phyloP scores from a whole-genome alignment of 2,888 invertebrate genomes.

The Slavum lentiscoides region DNA sequence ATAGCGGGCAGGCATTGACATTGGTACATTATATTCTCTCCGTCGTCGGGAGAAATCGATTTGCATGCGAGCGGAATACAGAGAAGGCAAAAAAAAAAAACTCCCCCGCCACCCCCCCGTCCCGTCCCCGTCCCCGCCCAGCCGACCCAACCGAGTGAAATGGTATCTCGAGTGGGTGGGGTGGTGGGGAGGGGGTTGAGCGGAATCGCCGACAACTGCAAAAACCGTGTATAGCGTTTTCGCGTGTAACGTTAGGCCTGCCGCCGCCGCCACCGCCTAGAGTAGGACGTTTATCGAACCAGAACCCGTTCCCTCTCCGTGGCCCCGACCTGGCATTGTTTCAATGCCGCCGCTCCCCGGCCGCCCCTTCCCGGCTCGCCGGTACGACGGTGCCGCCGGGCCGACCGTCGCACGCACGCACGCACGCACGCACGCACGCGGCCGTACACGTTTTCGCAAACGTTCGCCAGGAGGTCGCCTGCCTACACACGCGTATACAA shows the following conservation, averaged over 20 bases:
- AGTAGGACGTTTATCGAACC: slow-evolving; percentile 52
- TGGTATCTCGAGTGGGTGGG: no score
- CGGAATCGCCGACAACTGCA: slow-evolving; percentile 2
- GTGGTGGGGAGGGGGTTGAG: no score
- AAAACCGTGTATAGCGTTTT: slow-evolving; percentile 12
- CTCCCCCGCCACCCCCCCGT: no score
- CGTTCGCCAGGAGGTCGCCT: no score
- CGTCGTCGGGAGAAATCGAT: slow-evolving; percentile 36
- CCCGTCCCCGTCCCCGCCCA: no score
- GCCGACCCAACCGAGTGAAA: no score
- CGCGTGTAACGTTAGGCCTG: slow-evolving; percentile 11
- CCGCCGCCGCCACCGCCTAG: not conserved
- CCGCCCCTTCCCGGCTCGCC: not conserved
- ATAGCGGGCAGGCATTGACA: not conserved
- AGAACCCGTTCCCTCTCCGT: slow-evolving; percentile 48
- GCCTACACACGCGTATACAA: no score
- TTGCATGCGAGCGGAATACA: not conserved
- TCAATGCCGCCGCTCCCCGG: slow-evolving; percentile 44
- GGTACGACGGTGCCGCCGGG: no score
- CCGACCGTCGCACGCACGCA: not conserved
- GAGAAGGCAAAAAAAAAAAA: not conserved
- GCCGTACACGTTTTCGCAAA: no score
- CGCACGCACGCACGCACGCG: not conserved
- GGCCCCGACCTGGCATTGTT: slow-evolving; percentile 49
- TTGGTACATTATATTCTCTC: not conserved